phyloP scores from a whole-genome alignment of 2,888 invertebrate genomes.

The Ochropleura plecta region DNA sequence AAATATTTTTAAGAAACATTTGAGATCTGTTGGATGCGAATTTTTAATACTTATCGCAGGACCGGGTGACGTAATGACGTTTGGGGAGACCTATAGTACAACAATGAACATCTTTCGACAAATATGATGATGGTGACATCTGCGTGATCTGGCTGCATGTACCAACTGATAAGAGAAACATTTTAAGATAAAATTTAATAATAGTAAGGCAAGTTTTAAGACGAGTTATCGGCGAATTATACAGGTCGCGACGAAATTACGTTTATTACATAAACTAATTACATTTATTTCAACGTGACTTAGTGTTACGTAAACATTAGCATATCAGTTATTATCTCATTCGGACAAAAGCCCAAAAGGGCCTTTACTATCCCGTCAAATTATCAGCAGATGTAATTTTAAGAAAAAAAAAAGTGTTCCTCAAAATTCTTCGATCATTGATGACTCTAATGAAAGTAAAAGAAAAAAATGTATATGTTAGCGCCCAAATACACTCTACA shows the following conservation, averaged over 20 bases:
- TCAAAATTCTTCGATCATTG: too few relatives aligned
- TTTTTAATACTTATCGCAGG: too few relatives aligned
- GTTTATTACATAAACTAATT: too few relatives aligned
- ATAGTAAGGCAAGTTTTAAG: constrained; percentile 20
- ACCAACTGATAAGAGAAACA: constrained; percentile 6
- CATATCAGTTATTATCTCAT: constrained; percentile 15
- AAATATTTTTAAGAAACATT: too few relatives aligned
- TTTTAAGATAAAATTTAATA: constrained; percentile 17
- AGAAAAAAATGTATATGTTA: too few relatives aligned
- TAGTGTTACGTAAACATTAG: constrained; percentile 17
- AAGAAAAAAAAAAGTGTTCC: background rate
- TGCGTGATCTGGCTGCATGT: background rate
- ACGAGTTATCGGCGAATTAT: constrained; percentile 41
- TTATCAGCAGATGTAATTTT: constrained; percentile 22
- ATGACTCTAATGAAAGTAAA: too few relatives aligned
- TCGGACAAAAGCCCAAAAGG: constrained; percentile 5
- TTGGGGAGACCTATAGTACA: too few relatives aligned
- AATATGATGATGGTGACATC: background rate
- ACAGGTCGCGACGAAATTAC: constrained; percentile 31
- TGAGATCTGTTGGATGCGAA: too few relatives aligned
- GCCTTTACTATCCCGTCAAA: constrained; percentile 21
- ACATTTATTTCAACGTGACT: constrained; percentile 36
- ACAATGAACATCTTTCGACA: background rate
- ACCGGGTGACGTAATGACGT: too few relatives aligned
- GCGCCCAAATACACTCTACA: too few relatives aligned